These are phyloP conservation scores for Melospiza georgiana DNA, from an alignment of 2,113 vertebrate genomes.

Conservation along the genomic window DNA sequence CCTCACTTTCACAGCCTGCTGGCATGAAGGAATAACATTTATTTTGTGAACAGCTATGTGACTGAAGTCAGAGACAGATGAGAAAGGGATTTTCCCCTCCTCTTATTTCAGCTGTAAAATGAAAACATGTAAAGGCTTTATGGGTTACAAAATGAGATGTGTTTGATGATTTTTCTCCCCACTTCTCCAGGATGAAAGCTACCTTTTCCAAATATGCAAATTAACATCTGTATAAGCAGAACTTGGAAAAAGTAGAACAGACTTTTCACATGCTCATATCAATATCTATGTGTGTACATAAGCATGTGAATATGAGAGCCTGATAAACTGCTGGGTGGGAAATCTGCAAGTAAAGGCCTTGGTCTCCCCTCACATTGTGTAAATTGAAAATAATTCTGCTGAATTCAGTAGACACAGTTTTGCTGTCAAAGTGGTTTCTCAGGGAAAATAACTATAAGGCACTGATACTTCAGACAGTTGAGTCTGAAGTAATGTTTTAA, in stretches of 20 bases:
- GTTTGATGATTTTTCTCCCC: not conserved
- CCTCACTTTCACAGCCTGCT: constrained; percentile 40
- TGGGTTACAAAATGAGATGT: not conserved
- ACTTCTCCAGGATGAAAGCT: not conserved
- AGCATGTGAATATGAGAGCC: not conserved
- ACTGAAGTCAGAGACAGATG: constrained; percentile 22
- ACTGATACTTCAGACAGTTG: not conserved
- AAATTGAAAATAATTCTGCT: not conserved
- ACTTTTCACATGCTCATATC: not conserved
- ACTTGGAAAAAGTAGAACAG: not conserved
- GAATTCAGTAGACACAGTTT: not conserved
- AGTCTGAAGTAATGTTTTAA: not conserved
- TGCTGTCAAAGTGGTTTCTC: not conserved
- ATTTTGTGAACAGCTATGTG: constrained; percentile 27
- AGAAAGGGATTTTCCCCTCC: not conserved
- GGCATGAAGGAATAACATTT: constrained; percentile 53
- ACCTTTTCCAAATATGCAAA: constrained; percentile 37
- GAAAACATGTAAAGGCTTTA: not conserved
- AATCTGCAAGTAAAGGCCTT: not conserved
- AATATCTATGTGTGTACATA: not conserved
- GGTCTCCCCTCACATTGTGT: not conserved
- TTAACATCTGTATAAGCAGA: constrained; percentile 35
- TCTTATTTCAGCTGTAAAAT: constrained; percentile 7
- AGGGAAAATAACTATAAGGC: not conserved
- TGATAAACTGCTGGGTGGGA: not conserved